Conservation (phyloP, 2,888 invertebrate genomes). For the Drosophila emarginata region DNA sequence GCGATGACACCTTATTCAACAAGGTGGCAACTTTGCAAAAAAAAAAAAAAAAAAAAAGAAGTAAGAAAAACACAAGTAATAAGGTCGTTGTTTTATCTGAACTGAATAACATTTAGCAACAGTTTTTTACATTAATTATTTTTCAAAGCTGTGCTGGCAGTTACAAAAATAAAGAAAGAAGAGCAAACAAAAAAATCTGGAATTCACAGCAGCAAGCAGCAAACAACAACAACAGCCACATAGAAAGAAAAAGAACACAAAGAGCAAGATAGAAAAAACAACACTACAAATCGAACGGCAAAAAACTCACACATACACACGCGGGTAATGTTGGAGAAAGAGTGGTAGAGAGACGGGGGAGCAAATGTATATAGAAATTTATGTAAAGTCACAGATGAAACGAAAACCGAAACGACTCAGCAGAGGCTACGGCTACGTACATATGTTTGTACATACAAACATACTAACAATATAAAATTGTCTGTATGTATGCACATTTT, state of each 20-base stretch:
- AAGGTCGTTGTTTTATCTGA: slow-evolving; percentile 5
- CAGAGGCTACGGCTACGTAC: slow-evolving; percentile 11
- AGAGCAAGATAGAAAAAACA: slow-evolving; percentile 45
- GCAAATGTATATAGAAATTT: slow-evolving; percentile 30
- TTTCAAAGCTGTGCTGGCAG: slow-evolving; percentile 33
- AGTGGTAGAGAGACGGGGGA: not conserved
- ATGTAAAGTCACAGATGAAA: slow-evolving; percentile 39
- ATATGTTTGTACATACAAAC: slow-evolving; percentile 19
- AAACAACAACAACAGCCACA: slow-evolving; percentile 33
- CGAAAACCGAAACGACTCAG: slow-evolving; percentile 8
- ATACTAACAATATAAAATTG: slow-evolving; percentile 21
- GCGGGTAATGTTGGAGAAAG: slow-evolving; percentile 5
- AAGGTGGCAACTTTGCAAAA: slow-evolving; percentile 39
- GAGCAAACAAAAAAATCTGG: slow-evolving; percentile 28
- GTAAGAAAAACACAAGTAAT: slow-evolving; percentile 5
- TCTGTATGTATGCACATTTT: slow-evolving; percentile 23
- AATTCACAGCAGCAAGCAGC: slow-evolving; percentile 37
- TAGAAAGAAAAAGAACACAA: slow-evolving; percentile 43
- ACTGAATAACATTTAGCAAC: slow-evolving; percentile 3
- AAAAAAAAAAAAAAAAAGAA: slow-evolving; percentile 7
- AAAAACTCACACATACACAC: slow-evolving; percentile 28
- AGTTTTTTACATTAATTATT: slow-evolving; percentile 29
- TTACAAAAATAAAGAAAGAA: slow-evolving; percentile 26
- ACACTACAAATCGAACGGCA: slow-evolving; percentile 40
- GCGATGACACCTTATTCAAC: slow-evolving; percentile 30